Base-by-base conservation (phyloP, 2,888 invertebrate genomes). In the Melanostoma mellinum region DNA sequence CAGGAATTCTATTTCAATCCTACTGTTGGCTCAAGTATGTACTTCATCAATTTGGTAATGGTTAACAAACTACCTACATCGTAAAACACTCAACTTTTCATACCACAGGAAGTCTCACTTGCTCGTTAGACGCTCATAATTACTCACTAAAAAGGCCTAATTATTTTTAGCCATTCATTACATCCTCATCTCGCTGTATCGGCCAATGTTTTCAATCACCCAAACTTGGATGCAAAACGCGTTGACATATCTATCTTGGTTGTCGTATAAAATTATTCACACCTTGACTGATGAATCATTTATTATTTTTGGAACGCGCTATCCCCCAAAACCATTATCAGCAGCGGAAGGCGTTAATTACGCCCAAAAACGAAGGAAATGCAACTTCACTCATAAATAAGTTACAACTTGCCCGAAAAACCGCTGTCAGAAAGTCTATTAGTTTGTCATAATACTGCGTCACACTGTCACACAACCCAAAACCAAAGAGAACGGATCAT, bases 261-360 rank as follows among this genome's bases (percentile, higher is more conserved):
- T 52, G 32, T 32, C 35, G 48, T 35, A 53, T 78, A 69, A 73
- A 73, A 69, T 65, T 78, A 78, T 82, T 82, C 69, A 82, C 82
- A 82, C 78, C 73, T 74, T 60, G 32, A 33, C 63, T 69, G 48
- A 71, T 35, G 65, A 53, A 67, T 53, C 50, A 48, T 69, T 82
- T 78, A 78, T 78, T 67, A 60, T 77, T 69, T 74, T 40, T 35
- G 46, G 40, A 61, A 61, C 20, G 30, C 33, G 48, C n/a, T 42
- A 52, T 9, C 38, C 6, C 6, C 8, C 33, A 10, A 9, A 48
- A 36, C 8, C 42, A 35, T 42, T 33, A 10, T 32, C n/a, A 40
- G 5, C 61, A 75, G 35, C 84, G 84, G 84, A 84, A 84, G 79
- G 84, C 79, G 84, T 84, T 84, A 79, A 84, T 84, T 79, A 79